Base-by-base conservation (phyloP, 2,113 vertebrate genomes). In the Murina feae region DNA sequence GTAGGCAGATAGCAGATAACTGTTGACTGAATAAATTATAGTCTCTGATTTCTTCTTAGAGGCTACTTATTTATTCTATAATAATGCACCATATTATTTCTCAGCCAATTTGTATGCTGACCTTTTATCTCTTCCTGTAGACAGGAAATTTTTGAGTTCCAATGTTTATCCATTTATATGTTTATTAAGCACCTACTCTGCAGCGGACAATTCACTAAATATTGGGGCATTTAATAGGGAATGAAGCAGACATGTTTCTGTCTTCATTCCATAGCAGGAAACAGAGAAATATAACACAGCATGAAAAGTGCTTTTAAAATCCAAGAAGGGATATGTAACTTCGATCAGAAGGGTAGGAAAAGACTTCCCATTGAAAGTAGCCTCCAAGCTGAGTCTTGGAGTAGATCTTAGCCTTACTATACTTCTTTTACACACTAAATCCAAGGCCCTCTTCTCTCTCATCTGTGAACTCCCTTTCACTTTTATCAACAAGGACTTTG, bases 401-500 rank as follows among this genome's bases (percentile, higher is more conserved):
- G 71, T 30, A 81, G 71, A 90, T 79, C 78, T 95, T 69, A 94
- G 87, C 42, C 5, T 85, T 69, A 87, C 66, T 90, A 17, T 32
- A 71, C 81, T 65, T 94, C 6, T 0, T 79, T n/a, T 4, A 49
- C 68, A 89, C 71, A 53, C 85, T 51, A 49, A 8, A 18, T 5
- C 42, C n/a, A 25, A 55, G 95, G 65, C 49, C 39, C 69, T 93
- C 80, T 83, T 93, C 89, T 81, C 3, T 13, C 63, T 96, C 71
- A 66, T 47, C 80, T 68, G 47, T 10, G 0, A 65, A 87, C 79
- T 92, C 68, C 51, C 84, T 96, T 91, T 63, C 37, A 44, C 51
- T 79, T 66, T 86, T 89, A 83, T 86, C 47, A 78, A 82, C 25
- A 42, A 80, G 72, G 92, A 82, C 80, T 21, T 12, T 83, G 65